Evolutionary conservation across 2,888 invertebrate genomes (phyloP).

Genomic region (Nephrotoma flavescens): DNA sequence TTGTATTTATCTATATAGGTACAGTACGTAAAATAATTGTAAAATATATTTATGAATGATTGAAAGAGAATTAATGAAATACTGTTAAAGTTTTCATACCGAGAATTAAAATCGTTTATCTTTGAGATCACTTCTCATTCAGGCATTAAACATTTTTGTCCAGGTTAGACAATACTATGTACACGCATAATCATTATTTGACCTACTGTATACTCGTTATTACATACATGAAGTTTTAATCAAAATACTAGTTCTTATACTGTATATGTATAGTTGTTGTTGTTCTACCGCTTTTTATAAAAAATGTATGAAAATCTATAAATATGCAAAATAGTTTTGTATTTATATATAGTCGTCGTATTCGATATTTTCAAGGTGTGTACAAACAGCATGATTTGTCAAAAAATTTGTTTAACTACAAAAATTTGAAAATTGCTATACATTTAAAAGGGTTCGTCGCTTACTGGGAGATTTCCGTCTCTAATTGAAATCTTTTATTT

Average conservation of each 20-base stretch:
- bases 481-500: background rate
- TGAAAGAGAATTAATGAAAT: too few relatives aligned
- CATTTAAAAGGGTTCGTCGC: background rate
- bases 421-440: background rate
- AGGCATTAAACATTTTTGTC: too few relatives aligned
- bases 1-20: background rate
- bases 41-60: background rate
- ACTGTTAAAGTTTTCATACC: too few relatives aligned
- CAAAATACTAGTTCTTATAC: background rate
- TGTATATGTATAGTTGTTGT: background rate
- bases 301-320: background rate
- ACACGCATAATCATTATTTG: background rate
- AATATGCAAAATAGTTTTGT: background rate
- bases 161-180: too few relatives aligned
- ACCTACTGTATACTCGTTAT: background rate
- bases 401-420: background rate
- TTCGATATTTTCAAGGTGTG: background rate
- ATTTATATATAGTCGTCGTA: background rate
- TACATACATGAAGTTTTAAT: background rate
- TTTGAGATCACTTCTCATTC: too few relatives aligned
- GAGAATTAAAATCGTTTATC: too few relatives aligned
- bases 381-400: background rate
- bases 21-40: background rate
- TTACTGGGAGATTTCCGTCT: background rate
- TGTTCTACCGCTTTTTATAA: background rate